Percentiles rank a stretch among this genome's conserved stretches.
phyloP scores from a whole-genome alignment of 2,888 invertebrate species.

The Catocala sponsa region DNA sequence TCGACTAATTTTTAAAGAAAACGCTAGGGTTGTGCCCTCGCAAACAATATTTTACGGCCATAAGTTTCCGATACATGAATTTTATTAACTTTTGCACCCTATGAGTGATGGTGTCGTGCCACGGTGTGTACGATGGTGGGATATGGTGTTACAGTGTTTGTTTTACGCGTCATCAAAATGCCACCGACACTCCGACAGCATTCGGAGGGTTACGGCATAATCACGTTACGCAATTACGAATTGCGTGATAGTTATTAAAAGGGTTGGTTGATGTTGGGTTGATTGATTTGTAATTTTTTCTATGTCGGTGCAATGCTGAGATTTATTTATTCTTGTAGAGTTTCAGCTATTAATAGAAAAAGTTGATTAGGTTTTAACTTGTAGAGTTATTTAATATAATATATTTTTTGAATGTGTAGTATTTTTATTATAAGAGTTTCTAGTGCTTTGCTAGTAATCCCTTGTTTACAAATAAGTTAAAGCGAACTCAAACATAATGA shows the following conservation, averaged over 20 bases:
- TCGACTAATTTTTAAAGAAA: slow-evolving; percentile 65
- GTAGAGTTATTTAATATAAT: too few relatives aligned
- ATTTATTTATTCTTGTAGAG: background rate
- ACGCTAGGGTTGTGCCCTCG: slow-evolving; percentile 76
- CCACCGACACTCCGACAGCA: slow-evolving; percentile 60
- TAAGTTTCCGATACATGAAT: slow-evolving; percentile 88
- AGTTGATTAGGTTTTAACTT: too few relatives aligned
- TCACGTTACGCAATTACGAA: slow-evolving; percentile 43
- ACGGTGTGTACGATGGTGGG: slow-evolving; percentile 66
- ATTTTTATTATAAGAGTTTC: too few relatives aligned
- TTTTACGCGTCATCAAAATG: slow-evolving; percentile 85
- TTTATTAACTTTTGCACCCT: slow-evolving; percentile 85
- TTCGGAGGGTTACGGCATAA: slow-evolving; percentile 66
- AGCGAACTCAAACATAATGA: slow-evolving; percentile 28
- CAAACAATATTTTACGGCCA: slow-evolving; percentile 82
- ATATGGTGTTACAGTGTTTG: slow-evolving; percentile 79
- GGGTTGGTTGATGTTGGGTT: slow-evolving; percentile 15
- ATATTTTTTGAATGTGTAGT: too few relatives aligned
- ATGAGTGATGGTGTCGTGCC: slow-evolving; percentile 45
- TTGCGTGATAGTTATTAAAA: slow-evolving; percentile 24
- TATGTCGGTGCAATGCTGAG: too few relatives aligned
- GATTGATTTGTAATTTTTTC: slow-evolving; percentile 5
- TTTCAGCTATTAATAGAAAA: too few relatives aligned
- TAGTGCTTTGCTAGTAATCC: background rate
- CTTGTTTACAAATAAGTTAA: slow-evolving; percentile 21